Evolutionary conservation across 2,797 vertebrate species (phyloP).

Genomic region (Xenops minutus): DNA sequence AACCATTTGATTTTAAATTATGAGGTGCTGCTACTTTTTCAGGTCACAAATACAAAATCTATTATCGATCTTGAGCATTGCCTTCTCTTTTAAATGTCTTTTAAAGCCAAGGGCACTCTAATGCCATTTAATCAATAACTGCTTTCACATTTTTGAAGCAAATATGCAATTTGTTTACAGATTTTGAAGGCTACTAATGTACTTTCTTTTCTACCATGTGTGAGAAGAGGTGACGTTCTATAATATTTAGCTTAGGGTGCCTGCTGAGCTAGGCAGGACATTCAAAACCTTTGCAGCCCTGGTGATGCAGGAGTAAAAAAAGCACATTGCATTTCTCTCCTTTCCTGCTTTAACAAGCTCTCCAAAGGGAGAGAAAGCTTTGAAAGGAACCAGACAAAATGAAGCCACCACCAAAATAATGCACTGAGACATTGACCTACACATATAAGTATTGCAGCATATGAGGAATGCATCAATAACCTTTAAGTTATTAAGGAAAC

Average conservation of each 20-base stretch:
- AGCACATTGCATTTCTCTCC: background rate
- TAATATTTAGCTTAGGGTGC: background rate
- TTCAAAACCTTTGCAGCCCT: background rate
- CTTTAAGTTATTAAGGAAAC: conserved; percentile 58
- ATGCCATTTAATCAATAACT: conserved; percentile 67
- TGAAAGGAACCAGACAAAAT: background rate
- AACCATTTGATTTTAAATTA: conserved; percentile 33
- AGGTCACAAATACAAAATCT: conserved; percentile 62
- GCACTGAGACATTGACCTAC: background rate
- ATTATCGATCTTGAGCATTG: conserved; percentile 57
- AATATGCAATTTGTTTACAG: conserved; percentile 49
- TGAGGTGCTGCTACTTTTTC: conserved; percentile 1
- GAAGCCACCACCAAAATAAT: conserved; percentile 4
- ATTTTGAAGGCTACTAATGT: conserved; percentile 40
- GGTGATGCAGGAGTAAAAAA: background rate
- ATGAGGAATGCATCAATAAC: conserved; percentile 43
- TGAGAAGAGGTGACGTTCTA: background rate
- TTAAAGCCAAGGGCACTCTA: conserved; percentile 55
- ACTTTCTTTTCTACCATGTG: background rate
- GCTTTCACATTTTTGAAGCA: conserved; percentile 33
- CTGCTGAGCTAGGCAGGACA: background rate
- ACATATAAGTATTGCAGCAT: background rate
- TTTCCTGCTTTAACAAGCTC: background rate
- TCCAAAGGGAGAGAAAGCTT: background rate
- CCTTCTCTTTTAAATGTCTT: conserved; percentile 60